These are phyloP conservation scores for Montipora capitata DNA, from an alignment of 92 coral and sea anemone species.

Conservation along the genomic window DNA sequence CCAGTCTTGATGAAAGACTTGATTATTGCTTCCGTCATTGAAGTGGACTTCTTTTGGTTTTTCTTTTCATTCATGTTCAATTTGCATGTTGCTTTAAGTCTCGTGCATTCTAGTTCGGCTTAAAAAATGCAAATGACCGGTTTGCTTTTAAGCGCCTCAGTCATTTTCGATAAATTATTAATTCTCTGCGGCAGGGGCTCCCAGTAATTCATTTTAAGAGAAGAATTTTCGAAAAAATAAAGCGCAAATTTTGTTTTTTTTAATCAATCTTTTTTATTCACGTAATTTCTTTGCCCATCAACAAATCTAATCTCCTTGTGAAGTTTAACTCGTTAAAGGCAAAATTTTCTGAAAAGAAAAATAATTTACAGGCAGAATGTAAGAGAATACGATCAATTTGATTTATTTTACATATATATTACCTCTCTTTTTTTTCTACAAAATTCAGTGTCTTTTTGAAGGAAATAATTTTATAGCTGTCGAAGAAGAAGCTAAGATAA, in stretches of 20 bases:
- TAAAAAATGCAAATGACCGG: slow-evolving; percentile 52
- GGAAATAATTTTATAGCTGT: slow-evolving; percentile 43
- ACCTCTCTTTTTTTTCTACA: slow-evolving; percentile 46
- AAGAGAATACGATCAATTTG: slow-evolving; percentile 65
- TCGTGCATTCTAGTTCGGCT: slow-evolving; percentile 27
- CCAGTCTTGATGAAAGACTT: slow-evolving; percentile 31
- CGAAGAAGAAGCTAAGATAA: slow-evolving; percentile 40
- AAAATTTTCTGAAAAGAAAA: slow-evolving; percentile 42
- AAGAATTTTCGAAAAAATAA: slow-evolving; percentile 6
- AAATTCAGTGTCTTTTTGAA: slow-evolving; percentile 54
- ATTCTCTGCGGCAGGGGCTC: slow-evolving; percentile 36
- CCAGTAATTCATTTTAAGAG: slow-evolving; percentile 18
- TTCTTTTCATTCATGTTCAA: slow-evolving; percentile 24
- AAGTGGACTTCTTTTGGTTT: slow-evolving; percentile 41
- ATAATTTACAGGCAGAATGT: slow-evolving; percentile 62
- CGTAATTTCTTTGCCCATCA: slow-evolving; percentile 29
- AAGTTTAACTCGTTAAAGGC: slow-evolving; percentile 35
- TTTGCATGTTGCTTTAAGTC: slow-evolving; percentile 40
- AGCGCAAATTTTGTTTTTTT: not conserved
- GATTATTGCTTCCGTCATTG: slow-evolving; percentile 50
- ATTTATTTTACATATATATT: slow-evolving; percentile 58
- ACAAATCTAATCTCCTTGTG: slow-evolving; percentile 22
- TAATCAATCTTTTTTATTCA: slow-evolving; percentile 29
- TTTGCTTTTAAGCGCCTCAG: slow-evolving; percentile 49
- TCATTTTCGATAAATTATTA: slow-evolving; percentile 61